Evolutionary conservation across 1,140 invertebrate species (phyloP), one percentile per base, ranked within the genome.

Genomic region (Cardiocondyla obscurior): DNA sequence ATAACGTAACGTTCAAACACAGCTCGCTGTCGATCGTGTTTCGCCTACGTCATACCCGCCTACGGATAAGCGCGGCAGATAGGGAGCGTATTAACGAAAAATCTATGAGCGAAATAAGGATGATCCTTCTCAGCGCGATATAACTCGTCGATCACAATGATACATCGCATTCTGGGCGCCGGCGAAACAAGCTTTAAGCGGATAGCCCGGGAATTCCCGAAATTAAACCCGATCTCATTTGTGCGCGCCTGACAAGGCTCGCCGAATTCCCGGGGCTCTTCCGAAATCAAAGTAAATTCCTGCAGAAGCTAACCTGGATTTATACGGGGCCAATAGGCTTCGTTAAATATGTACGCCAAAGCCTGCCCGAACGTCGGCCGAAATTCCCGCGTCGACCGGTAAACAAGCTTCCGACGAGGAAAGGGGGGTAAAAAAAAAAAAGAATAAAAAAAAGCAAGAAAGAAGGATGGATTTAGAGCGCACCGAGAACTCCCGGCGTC

Each of bases 211-310:
- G 55, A 76, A 79, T 79, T 79, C 33, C 46, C 25, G 16, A 55
- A 79, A 79, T 79, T 79, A 79, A 53, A 79, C 46, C 25, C 62
- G 33, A 53, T 69, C 62, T 79, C 62, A 79, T 79, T 79, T 79
- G 42, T 33, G 74, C 60, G 33, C 46, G 74, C 22, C 30, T 33
- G 46, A 51, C 60, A 77, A 39, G 46, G 46, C 10, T 55, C 30
- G 22, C 74, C 46, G 69, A 55, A 79, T 79, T 79, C 74, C 49
- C 62, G 62, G 62, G 49, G 62, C 62, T 79, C 60, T 79, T 79
- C 74, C 22, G 33, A 69, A 79, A 79, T 79, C 74, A 79, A 79
- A 79, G 74, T 79, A 79, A 69, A 79, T 69, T 79, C 74, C 74
- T 55, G 74, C 22, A 46, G 62, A 69, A 53, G 74, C 62, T 67